Evolutionary conservation across 2,888 invertebrate genomes (phyloP).

Genomic region (Dysmachus trigonus): DNA sequence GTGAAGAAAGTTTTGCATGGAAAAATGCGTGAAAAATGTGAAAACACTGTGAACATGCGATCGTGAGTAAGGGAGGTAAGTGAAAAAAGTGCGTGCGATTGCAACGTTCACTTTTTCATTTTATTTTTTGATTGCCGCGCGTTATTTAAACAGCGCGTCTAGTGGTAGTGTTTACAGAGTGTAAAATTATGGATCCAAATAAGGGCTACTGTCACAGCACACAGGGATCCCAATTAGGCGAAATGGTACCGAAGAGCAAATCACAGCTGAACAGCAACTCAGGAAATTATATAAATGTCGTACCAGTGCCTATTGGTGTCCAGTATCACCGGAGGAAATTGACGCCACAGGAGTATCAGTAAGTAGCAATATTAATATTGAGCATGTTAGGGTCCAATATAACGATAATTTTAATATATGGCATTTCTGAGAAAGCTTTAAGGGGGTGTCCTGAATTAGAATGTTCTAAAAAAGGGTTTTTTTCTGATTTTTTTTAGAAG

Average conservation of each 20-base stretch:
- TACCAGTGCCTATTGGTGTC: conserved; percentile 61
- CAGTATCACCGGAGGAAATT: conserved; percentile 64
- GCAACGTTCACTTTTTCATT: conserved; percentile 5
- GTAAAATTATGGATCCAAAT: conserved; percentile 59
- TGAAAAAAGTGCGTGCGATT: not conserved
- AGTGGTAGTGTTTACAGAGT: conserved; percentile 18
- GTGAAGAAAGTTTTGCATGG: not conserved
- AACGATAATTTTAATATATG: too few species aligned
- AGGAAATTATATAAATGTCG: conserved; percentile 63
- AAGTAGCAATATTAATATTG: conserved; percentile 51
- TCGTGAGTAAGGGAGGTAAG: conserved; percentile 17
- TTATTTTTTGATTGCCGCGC: not conserved
- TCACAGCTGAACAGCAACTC: conserved; percentile 54
- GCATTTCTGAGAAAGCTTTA: too few species aligned
- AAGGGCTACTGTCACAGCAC: conserved; percentile 57
- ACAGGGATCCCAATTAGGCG: conserved; percentile 50
- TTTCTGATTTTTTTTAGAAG: too few species aligned
- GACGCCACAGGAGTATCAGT: conserved; percentile 63
- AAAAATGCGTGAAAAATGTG: conserved; percentile 30
- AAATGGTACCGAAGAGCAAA: conserved; percentile 51
- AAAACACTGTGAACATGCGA: conserved; percentile 12
- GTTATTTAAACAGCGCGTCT: not conserved
- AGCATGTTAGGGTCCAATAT: not conserved
- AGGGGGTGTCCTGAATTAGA: too few species aligned
- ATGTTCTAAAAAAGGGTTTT: too few species aligned